phyloP scores from a whole-genome alignment of 1,140 invertebrate genomes.

The Leptoteleia sp. region DNA sequence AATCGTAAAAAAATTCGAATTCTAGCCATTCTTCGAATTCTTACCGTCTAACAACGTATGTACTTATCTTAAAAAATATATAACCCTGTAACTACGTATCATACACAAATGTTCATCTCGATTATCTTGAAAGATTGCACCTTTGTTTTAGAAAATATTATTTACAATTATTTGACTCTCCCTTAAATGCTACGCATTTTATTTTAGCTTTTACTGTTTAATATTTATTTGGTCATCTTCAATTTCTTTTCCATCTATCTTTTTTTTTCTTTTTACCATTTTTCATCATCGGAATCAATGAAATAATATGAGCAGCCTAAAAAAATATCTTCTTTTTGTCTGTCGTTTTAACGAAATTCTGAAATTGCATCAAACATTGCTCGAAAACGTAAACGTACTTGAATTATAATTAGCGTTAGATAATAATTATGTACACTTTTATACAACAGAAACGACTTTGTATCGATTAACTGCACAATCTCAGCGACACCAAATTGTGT shows the following conservation, averaged over 20 bases:
- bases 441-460: conserved; percentile 50
- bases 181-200: conserved; percentile 58
- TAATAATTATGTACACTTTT: conserved; percentile 63
- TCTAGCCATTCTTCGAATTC: conserved; percentile 61
- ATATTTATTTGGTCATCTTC: conserved; percentile 53
- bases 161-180: conserved; percentile 65
- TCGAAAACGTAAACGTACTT: conserved; percentile 28
- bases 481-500: conserved; percentile 8
- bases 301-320: conserved; percentile 58
- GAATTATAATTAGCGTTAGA: conserved; percentile 32
- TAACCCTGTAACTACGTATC: conserved; percentile 68
- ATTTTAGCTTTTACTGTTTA: conserved; percentile 38
- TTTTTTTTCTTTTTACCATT: conserved; percentile 7
- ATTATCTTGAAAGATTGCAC: conserved; percentile 68
- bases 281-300: conserved; percentile 30
- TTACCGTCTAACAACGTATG: conserved; percentile 67
- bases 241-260: conserved; percentile 11
- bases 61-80: conserved; percentile 67
- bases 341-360: conserved; percentile 65
- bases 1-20: conserved; percentile 66
- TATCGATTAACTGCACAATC: conserved; percentile 19
- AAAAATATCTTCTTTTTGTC: conserved; percentile 55
- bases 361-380: conserved; percentile 39
- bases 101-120: conserved; percentile 66
- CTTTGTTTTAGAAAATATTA: conserved; percentile 66